Base-by-base conservation (phyloP, 2,113 vertebrate genomes). In the zebrafish (Danio rerio) region DNA sequence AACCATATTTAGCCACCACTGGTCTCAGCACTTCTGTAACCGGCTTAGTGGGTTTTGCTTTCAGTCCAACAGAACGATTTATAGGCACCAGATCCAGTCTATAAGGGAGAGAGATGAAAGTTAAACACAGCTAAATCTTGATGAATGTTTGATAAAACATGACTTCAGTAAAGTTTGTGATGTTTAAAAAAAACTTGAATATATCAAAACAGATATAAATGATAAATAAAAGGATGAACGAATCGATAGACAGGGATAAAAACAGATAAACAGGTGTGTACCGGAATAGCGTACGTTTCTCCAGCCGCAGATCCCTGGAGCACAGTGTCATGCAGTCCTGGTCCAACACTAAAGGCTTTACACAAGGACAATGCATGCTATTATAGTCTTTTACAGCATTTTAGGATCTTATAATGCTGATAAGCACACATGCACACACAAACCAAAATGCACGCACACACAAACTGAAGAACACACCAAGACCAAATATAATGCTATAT, bases 21-120 rank as follows among this genome's bases (percentile, higher is more conserved):
- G 98, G 98, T 85, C 97, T 92, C 78, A 99, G 92, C 68, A 99
- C 98, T 83, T 99, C 98, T 0, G 98, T 98, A 74, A 99, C 97
- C 0, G 98, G 97, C 86, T 99, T 99, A 56, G 97, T 99, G 88
- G 98, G 97, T 89, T 99, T 99, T 0, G 98, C 98, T 92, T 99
- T 99, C 53, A 99, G 92, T 12, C 98, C 97, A 87, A 99, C 97
- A 0, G 98, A 99, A 59, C 97, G 95, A 87, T 98, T 98, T 85
- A 99, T 99, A 5, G 98, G 98, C 86, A 99, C 96, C 83, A 99
- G 95, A 88, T 99, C 98, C 53, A 99, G 92, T 88, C 98, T 99
- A 85, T 58, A 86, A 68, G 72, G 52, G 6, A 9, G 2, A 77
- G 49, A 80, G 7, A 71, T 58, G 20, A 77, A 20, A 21, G 18